phyloP scores from a whole-genome alignment of 2,797 vertebrate genomes.

The Ctenopoma multispine region DNA sequence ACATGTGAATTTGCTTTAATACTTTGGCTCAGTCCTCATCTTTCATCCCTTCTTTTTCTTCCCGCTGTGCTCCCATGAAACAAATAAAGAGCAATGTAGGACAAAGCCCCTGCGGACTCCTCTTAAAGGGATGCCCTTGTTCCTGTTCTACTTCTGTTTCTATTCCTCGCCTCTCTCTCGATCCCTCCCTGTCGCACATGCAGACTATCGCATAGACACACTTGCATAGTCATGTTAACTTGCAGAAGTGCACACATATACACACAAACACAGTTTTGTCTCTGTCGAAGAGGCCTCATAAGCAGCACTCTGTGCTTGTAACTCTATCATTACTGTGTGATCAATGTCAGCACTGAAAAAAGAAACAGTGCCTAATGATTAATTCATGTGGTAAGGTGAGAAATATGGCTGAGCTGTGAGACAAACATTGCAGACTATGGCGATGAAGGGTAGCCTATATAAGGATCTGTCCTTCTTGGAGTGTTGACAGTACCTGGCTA shows the following conservation, averaged over 20 bases:
- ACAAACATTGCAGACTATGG: slow-evolving; percentile 56
- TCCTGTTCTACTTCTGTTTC: slow-evolving; percentile 80
- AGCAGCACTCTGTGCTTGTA: slow-evolving; percentile 45
- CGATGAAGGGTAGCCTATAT: slow-evolving; percentile 51
- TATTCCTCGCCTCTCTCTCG: slow-evolving; percentile 61
- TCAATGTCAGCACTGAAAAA: slow-evolving; percentile 69
- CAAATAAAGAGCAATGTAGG: slow-evolving; percentile 80
- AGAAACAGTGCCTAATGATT: slow-evolving; percentile 69
- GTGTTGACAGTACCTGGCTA: slow-evolving; percentile 34
- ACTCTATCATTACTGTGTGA: slow-evolving; percentile 67
- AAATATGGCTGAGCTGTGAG: slow-evolving; percentile 69
- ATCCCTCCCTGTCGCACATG: slow-evolving; percentile 53
- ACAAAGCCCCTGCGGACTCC: slow-evolving; percentile 77
- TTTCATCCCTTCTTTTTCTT: slow-evolving; percentile 60
- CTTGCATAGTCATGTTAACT: slow-evolving; percentile 65
- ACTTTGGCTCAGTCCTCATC: slow-evolving; percentile 70
- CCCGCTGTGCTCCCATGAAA: slow-evolving; percentile 72
- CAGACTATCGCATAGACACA: slow-evolving; percentile 33
- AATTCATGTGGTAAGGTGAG: slow-evolving; percentile 80
- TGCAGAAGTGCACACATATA: slow-evolving; percentile 8
- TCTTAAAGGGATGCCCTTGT: slow-evolving; percentile 83
- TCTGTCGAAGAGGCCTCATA: slow-evolving; percentile 43
- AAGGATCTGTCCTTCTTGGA: slow-evolving; percentile 32
- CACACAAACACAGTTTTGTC: slow-evolving; percentile 14
- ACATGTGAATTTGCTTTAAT: slow-evolving; percentile 70